phyloP scores from a whole-genome alignment of 2,888 invertebrate species.

The Parnassius apollo region DNA sequence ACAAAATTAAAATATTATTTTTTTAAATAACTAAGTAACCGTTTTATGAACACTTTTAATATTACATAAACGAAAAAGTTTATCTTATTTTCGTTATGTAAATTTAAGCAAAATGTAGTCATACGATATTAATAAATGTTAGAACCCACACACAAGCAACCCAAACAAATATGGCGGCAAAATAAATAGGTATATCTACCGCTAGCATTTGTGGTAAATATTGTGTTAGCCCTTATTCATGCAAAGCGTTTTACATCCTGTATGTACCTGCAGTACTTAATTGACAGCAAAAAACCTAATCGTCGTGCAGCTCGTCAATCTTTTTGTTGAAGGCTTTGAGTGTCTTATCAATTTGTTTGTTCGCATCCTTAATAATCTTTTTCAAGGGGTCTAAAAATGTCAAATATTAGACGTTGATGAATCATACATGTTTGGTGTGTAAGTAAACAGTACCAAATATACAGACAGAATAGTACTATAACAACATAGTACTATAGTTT shows the following conservation, averaged over 20 bases:
- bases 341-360: slow-evolving; percentile 63
- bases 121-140: neutral
- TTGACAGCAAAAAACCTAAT: slow-evolving; percentile 37
- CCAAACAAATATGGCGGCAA: slow-evolving; percentile 9
- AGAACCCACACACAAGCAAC: slow-evolving; percentile 4
- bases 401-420: neutral
- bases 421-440: too few relatives aligned
- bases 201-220: slow-evolving; percentile 25
- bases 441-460: too few relatives aligned
- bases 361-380: slow-evolving; percentile 53
- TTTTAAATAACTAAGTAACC: too few relatives aligned
- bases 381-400: slow-evolving; percentile 48
- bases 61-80: too few relatives aligned
- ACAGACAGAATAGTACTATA: too few relatives aligned
- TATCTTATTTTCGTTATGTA: neutral
- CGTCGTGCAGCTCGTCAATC: slow-evolving; percentile 56
- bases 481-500: too few relatives aligned
- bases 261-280: slow-evolving; percentile 30
- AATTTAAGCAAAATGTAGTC: neutral
- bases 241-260: slow-evolving; percentile 46
- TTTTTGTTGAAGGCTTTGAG: slow-evolving; percentile 55
- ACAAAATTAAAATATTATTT: too few relatives aligned
- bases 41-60: too few relatives aligned
- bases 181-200: slow-evolving; percentile 23
- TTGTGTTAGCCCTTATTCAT: slow-evolving; percentile 35